Percentiles rank a stretch among this genome's conserved stretches.
phyloP scores from a whole-genome alignment of 2,797 vertebrate genomes.

The Falco columbarius region DNA sequence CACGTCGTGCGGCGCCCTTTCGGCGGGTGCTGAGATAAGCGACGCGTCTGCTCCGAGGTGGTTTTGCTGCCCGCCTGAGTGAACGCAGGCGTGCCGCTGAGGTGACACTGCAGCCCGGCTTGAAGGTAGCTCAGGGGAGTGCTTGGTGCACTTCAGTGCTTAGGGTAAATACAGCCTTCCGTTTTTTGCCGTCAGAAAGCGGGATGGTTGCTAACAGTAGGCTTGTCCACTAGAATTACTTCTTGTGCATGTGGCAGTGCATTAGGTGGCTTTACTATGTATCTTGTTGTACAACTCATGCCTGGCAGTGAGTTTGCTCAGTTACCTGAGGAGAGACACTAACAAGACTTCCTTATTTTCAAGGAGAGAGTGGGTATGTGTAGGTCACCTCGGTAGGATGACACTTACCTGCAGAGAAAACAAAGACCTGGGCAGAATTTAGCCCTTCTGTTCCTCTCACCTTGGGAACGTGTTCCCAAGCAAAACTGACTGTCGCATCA shows the following conservation, averaged over 20 bases:
- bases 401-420: not conserved
- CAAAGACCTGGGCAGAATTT: not conserved
- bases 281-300: fast-evolving
- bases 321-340: not conserved
- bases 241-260: fast-evolving
- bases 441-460: fast-evolving
- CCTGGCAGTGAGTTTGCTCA: not conserved
- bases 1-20: not conserved
- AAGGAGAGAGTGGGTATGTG: not conserved
- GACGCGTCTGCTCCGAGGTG: not conserved
- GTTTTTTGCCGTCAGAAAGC: fast-evolving
- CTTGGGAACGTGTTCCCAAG: fast-evolving
- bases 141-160: fast-evolving
- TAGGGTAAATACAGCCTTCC: not conserved
- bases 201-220: fast-evolving
- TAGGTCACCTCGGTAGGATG: fast-evolving
- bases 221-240: fast-evolving
- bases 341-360: not conserved
- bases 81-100: not conserved
- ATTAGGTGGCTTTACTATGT: fast-evolving
- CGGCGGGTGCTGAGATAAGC: not conserved
- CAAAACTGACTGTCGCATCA: fast-evolving
- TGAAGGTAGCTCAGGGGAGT: not conserved
- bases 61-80: not conserved
- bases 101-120: fast-evolving